A percentile compares a stretch with the other conserved stretches of the same genome.
These are phyloP conservation scores for Metallyticus violacea DNA, from an alignment of 2,888 invertebrate species.

Conservation along the genomic window DNA sequence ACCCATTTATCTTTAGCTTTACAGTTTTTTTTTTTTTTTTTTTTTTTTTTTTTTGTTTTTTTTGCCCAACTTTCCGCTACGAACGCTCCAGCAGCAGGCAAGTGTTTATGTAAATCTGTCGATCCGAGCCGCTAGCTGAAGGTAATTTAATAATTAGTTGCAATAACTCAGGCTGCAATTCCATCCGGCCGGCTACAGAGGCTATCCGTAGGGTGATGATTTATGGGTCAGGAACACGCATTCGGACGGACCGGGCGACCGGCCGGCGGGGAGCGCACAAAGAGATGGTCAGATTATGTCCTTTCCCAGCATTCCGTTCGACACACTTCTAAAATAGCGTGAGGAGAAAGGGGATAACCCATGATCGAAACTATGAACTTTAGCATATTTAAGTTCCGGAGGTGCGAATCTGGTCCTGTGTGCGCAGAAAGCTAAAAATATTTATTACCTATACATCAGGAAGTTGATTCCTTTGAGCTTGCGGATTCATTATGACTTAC, in stretches of 20 bases:
- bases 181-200: not conserved
- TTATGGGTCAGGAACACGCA: slow-evolving; percentile 26
- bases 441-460: too few species aligned
- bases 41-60: too few species aligned
- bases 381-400: not conserved
- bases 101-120: not conserved
- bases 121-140: not conserved
- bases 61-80: too few species aligned
- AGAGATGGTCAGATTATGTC: not conserved
- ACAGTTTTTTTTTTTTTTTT: too few species aligned
- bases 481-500: too few species aligned
- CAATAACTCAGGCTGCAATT: not conserved
- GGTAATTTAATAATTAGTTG: not conserved
- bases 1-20: too few species aligned
- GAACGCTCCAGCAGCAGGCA: not conserved
- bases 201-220: slow-evolving; percentile 24
- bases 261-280: not conserved
- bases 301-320: not conserved
- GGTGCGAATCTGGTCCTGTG: too few species aligned
- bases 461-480: too few species aligned
- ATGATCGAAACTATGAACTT: not conserved
- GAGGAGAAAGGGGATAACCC: not conserved
- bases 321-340: not conserved
- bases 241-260: not conserved
- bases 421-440: too few species aligned